Base-by-base conservation (phyloP, 1,140 invertebrate genomes). In the Nymphalis io region DNA sequence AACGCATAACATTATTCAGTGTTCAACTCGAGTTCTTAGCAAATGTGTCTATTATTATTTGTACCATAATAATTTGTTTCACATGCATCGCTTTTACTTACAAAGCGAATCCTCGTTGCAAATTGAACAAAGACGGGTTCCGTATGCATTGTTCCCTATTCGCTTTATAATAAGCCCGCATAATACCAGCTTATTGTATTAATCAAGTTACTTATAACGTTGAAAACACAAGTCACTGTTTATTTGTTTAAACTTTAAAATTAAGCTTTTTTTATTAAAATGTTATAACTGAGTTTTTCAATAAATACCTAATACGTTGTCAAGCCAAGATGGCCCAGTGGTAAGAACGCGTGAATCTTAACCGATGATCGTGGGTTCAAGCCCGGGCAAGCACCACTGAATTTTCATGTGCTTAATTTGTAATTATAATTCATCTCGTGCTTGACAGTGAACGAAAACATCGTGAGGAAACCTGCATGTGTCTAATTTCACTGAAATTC, bases 91-190 rank as follows among this genome's bases (percentile, higher is more conserved):
- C 68, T 70, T 70, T 55, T 27, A 15, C 65, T 51, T n/a, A 44
- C 60, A 57, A 64, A 63, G 68, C 57, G 68, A 62, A 68, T 62
- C 48, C 40, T 23, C 51, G 60, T 61, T 58, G 60, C 62, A 65
- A 63, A 70, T 64, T 70, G 68, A 70, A 70, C 68, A 70, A 70
- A 70, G 68, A 70, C 68, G 61, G 46, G 58, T 51, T 55, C n/a
- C 46, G 57, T 66, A 38, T 58, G 61, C 55, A 70, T 65, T 70
- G 68, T 70, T 70, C 62, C 40, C 20, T 39, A 38, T 4, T 11
- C 53, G 55, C 60, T 57, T 53, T 20, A 70, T 63, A 70, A 70
- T 70, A 53, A 51, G 57, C 68, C 68, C 68, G 61, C 68, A 70
- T 70, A 53, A 42, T 64, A 55, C 46, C 12, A 20, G 51, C 48